Evolutionary conservation across 92 coral and sea anemone genomes (phyloP).

Genomic region (Palythoa heliodiscus): DNA sequence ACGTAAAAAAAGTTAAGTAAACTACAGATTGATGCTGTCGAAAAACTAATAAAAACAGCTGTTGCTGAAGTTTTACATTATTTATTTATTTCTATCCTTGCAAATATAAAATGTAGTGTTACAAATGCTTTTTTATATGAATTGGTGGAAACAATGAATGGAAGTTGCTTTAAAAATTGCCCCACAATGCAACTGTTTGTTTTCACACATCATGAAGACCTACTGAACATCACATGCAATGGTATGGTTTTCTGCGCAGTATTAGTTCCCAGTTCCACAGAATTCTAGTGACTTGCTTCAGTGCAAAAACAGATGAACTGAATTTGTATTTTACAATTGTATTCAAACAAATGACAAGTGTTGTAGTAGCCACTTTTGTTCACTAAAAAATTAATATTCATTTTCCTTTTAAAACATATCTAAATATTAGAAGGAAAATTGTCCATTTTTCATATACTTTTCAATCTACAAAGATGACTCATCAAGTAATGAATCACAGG

Average conservation of each 20-base stretch:
- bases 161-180: neutral
- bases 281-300: constrained; percentile 21
- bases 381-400: neutral
- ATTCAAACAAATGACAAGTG: constrained; percentile 13
- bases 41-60: neutral
- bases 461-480: constrained; percentile 18
- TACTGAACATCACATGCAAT: neutral
- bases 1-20: constrained; percentile 3
- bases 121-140: neutral
- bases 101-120: constrained; percentile 3
- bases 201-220: constrained; percentile 7
- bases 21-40: neutral
- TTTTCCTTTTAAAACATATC: neutral
- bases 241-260: constrained; percentile 13
- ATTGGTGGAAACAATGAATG: constrained; percentile 23
- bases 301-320: constrained; percentile 14
- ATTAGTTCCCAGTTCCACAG: constrained; percentile 19
- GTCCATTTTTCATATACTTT: constrained; percentile 26
- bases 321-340: constrained; percentile 1
- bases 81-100: neutral
- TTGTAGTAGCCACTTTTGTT: neutral
- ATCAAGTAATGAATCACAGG: constrained; percentile 14
- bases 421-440: constrained; percentile 12
- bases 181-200: constrained; percentile 8
- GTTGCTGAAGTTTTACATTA: neutral